Conservation (phyloP, 2,888 invertebrate species). For the Calephelis perditalis region DNA sequence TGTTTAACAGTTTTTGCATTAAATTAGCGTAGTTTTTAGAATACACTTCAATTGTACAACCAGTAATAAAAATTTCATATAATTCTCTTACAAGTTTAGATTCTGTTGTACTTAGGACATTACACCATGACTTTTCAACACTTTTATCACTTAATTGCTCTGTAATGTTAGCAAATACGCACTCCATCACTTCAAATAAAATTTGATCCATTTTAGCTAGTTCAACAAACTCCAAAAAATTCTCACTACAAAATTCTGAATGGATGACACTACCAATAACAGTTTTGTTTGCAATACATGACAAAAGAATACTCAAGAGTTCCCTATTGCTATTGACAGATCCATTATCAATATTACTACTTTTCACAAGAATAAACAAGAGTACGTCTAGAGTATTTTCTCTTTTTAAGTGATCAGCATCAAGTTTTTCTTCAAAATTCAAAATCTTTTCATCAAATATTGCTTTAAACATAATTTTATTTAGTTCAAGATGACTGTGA, state of each 20-base stretch:
- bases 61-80: slow-evolving; percentile 69
- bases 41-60: slow-evolving; percentile 59
- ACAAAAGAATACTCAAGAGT: slow-evolving; percentile 42
- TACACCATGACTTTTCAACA: slow-evolving; percentile 60
- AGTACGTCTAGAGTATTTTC: slow-evolving; percentile 50
- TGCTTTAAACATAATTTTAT: slow-evolving; percentile 47
- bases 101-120: slow-evolving; percentile 56
- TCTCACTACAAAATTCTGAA: slow-evolving; percentile 43
- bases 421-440: slow-evolving; percentile 46
- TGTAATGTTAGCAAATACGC: slow-evolving; percentile 71
- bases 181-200: slow-evolving; percentile 75
- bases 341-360: slow-evolving; percentile 54
- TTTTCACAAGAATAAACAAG: slow-evolving; percentile 62
- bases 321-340: slow-evolving; percentile 29
- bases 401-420: slow-evolving; percentile 47
- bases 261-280: slow-evolving; percentile 48
- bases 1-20: slow-evolving; percentile 63
- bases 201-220: slow-evolving; percentile 62
- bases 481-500: slow-evolving; percentile 43
- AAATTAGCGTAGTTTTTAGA: slow-evolving; percentile 53
- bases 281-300: slow-evolving; percentile 53
- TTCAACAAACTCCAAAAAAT: slow-evolving; percentile 51
- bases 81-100: slow-evolving; percentile 57
- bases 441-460: slow-evolving; percentile 46
- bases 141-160: slow-evolving; percentile 57